Percentiles rank a stretch among this genome's conserved stretches.
Conservation (phyloP, 2,113 vertebrate genomes). For the cattle (Bos taurus) region DNA sequence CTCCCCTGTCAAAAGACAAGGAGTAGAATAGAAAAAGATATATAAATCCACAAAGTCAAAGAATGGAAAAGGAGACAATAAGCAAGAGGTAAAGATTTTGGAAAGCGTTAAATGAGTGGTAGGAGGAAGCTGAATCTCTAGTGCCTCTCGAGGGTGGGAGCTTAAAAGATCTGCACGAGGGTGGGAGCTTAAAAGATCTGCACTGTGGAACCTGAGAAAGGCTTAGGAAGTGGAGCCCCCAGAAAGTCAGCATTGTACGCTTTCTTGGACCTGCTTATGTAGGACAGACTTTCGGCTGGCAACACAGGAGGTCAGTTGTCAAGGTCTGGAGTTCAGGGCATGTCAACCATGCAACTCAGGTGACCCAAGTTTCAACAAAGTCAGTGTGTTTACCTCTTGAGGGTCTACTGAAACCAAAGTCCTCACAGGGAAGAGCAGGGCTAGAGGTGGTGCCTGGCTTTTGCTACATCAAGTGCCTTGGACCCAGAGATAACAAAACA, state of each 20-base stretch:
- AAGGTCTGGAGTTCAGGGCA: not conserved
- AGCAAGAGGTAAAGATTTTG: not conserved
- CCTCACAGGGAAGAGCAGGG: not conserved
- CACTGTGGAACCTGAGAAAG: not conserved
- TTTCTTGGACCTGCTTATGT: not conserved
- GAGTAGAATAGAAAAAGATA: not conserved
- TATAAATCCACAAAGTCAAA: not conserved
- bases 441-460: not conserved
- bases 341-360: not conserved
- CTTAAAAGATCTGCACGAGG: not conserved
- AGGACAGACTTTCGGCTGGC: not conserved
- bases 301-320: not conserved
- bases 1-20: not conserved
- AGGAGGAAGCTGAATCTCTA: not conserved
- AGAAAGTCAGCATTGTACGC: not conserved
- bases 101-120: not conserved
- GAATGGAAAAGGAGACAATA: not conserved
- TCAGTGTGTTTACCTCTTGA: not conserved
- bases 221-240: not conserved
- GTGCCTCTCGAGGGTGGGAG: not conserved
- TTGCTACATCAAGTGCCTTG: not conserved
- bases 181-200: not conserved
- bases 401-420: not conserved
- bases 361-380: not conserved
- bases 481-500: not conserved